Evolutionary conservation across 2,113 vertebrate genomes (phyloP), one percentile per base, ranked within the genome.

Genomic region (Colistium nudipinnis): DNA sequence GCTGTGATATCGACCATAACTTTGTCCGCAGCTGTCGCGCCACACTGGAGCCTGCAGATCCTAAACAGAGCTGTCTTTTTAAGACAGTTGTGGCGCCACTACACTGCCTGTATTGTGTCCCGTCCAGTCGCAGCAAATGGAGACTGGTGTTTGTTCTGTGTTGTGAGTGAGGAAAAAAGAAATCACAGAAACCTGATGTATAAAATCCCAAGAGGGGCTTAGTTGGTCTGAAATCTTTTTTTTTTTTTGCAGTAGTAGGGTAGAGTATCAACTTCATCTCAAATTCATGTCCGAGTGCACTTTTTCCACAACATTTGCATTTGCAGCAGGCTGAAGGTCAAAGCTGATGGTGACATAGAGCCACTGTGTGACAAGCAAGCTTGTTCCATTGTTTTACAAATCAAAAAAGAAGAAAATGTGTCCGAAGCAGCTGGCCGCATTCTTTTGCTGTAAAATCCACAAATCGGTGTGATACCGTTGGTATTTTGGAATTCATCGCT

Each of bases 41-140:
- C 33, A 56, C 74, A 49, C 25, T 47, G 31, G 13, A 51, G 47
- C 59, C 22, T 54, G 52, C 28, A 9, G 27, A 25, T 67, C 25
- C 4, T 39, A 17, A n/a, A 25, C 45, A 45, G 12, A 16, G 47
- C 44, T 43, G 14, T 22, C 3, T 36, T 20, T 69, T 38, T 7
- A n/a, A 39, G 47, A 62, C 59, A 72, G 67, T 41, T 66, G 57
- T 62, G 54, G 17, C 9, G 5, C 33, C 12, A 59, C 25, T n/a
- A 65, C 63, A 73, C 43, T 62, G 54, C 43, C 53, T 31, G 45
- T 16, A 53, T 64, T 66, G 53, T 81, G 44, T 22, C 59, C 12
- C 35, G 19, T 51, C 59, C 43, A 41, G 35, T 12, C 24, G 60
- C 39, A 60, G 45, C 78, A 64, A 35, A 30, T 72, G 53, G 20